Base-by-base conservation (phyloP, 2,888 invertebrate genomes). In the Prenolepis imparis region DNA sequence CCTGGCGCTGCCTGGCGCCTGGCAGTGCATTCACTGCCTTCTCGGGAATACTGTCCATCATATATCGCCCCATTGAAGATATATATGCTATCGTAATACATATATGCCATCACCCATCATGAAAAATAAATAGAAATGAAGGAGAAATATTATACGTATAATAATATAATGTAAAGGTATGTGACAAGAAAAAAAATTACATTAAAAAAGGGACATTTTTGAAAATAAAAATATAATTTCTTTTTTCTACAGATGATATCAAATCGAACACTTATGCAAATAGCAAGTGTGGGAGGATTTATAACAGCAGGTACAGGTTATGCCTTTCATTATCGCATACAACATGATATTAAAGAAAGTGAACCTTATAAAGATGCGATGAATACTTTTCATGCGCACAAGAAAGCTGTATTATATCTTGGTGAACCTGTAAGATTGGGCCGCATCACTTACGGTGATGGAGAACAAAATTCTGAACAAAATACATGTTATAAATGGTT, bases 381-480 rank as follows among this genome's bases (percentile, higher is more conserved):
- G 67, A 95, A 96, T 90, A 95, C 94, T 12, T 91, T 97, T 28
- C 94, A 96, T 86, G 91, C 92, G 9, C 95, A 97, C 93, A 91
- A 95, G 32, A 96, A 96, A 48, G 97, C 97, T 4, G 95, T 96
- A 6, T 93, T 95, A 72, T 95, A 97, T 85, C 94, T 98, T 57
- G 98, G 98, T 3, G 96, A 97, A 93, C 98, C 98, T 0, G 97
- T 98, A 55, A 96, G 96, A 93, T 96, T 96, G 84, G 95, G 95
- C 73, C 95, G 95, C 5, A 96, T 97, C 84, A 96, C 97, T 93
- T 92, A 97, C 55, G 95, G 95, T 3, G 87, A 92, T 67, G 86
- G 78, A 12, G 11, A 18, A 8, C 68, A 59, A 21, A 82, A 86
- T 15, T 41, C 86, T 66, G 87, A 92, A 4, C 94, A 95, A 68